These are phyloP conservation scores for Caenorhabditis zanzibari DNA, from an alignment of 2,888 invertebrate species.

Conservation along the genomic window DNA sequence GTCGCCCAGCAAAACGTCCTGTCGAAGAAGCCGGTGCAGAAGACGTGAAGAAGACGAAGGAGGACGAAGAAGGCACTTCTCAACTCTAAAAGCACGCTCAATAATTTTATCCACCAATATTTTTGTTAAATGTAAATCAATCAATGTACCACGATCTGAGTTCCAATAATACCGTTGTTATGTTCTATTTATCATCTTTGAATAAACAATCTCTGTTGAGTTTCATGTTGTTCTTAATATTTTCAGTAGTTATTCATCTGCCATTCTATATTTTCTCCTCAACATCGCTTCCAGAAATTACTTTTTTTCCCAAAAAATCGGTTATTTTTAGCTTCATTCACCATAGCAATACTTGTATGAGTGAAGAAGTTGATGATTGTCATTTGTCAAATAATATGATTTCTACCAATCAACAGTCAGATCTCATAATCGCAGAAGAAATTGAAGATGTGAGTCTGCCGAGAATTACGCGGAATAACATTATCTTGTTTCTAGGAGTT, in stretches of 20 bases:
- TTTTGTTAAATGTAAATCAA: neutral
- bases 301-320: no score
- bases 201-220: conserved; percentile 1
- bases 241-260: neutral
- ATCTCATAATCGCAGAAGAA: conserved; percentile 6
- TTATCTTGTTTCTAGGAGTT: neutral
- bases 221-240: neutral
- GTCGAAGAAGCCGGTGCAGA: conserved; percentile 8
- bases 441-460: conserved; percentile 10
- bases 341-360: conserved; percentile 51
- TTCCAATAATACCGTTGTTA: neutral
- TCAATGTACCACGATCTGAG: neutral
- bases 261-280: neutral
- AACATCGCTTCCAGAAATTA: no score
- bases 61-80: conserved; percentile 17
- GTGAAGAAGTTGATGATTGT: conserved; percentile 51
- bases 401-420: conserved; percentile 37
- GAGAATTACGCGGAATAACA: no score
- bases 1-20: conserved; percentile 64
- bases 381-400: conserved; percentile 40
- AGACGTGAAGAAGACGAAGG: conserved; percentile 36
- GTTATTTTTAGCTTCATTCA: conserved; percentile 31
- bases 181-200: neutral
- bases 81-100: neutral
- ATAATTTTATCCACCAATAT: neutral